These are phyloP conservation scores for Limenitis camilla DNA, from an alignment of 2,888 invertebrate genomes.

Conservation along the genomic window DNA sequence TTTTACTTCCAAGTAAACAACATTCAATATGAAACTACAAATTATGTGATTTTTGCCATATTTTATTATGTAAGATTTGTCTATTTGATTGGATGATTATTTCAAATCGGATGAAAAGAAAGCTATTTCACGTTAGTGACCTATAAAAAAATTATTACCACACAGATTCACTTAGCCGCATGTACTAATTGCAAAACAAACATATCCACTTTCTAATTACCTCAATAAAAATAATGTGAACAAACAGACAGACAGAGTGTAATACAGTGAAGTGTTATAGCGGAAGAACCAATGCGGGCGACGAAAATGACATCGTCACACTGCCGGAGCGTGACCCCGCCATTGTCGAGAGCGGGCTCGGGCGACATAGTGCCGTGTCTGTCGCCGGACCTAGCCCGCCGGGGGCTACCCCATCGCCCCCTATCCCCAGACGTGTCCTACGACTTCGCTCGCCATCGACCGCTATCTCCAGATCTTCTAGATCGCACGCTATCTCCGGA, in stretches of 20 bases:
- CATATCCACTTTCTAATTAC: constrained; percentile 4
- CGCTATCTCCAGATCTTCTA: constrained; percentile 58
- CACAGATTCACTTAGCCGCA: constrained; percentile 5
- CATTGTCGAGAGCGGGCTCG: constrained; percentile 65
- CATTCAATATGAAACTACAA: background rate
- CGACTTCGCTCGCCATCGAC: constrained; percentile 50
- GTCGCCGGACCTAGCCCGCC: constrained; percentile 57
- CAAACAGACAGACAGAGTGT: constrained; percentile 26
- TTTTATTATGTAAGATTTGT: too few species aligned
- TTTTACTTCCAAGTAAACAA: constrained; percentile 15
- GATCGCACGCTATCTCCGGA: constrained; percentile 64
- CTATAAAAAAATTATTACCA: too few species aligned
- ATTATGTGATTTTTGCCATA: too few species aligned
- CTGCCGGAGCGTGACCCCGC: constrained; percentile 67
- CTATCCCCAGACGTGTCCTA: constrained; percentile 58
- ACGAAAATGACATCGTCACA: constrained; percentile 72
- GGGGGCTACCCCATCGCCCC: constrained; percentile 46
- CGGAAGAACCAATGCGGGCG: constrained; percentile 53
- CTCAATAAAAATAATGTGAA: background rate
- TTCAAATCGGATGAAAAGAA: too few species aligned
- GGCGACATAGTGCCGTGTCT: constrained; percentile 46
- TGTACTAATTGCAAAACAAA: constrained; percentile 4
- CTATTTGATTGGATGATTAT: too few species aligned
- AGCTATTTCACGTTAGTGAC: too few species aligned
- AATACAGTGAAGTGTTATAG: constrained; percentile 21